Evolutionary conservation across 2,113 vertebrate genomes (phyloP).

Genomic region (Corythaixoides concolor): DNA sequence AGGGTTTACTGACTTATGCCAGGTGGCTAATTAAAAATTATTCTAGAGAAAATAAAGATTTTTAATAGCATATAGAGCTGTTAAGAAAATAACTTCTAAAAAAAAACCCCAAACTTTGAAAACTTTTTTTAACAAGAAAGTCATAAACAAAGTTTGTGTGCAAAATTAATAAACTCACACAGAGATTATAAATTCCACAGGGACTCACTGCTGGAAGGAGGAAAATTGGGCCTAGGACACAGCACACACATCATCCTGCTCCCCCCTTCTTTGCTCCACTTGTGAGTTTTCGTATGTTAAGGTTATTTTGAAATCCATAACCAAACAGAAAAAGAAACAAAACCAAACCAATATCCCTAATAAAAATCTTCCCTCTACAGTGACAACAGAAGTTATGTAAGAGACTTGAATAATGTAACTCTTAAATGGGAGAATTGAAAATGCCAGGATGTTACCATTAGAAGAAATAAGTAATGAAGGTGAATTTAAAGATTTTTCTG

Average conservation of each 20-base stretch:
- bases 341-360: background rate
- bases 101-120: background rate
- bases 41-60: background rate
- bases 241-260: too few relatives aligned
- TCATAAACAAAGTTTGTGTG: background rate
- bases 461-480: background rate
- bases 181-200: background rate
- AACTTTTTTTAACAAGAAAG: background rate
- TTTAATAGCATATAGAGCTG: background rate
- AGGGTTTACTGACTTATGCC: background rate
- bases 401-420: background rate
- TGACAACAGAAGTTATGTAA: background rate
- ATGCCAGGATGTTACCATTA: background rate
- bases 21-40: constrained; percentile 20
- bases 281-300: background rate
- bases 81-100: background rate
- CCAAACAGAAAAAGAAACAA: background rate
- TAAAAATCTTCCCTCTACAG: background rate
- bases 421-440: background rate
- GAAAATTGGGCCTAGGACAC: background rate
- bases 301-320: background rate
- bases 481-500: background rate
- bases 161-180: background rate
- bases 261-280: background rate
- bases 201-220: background rate